Base-by-base conservation (phyloP, 2,797 vertebrate genomes). In the Paedocypris micromegethes region DNA sequence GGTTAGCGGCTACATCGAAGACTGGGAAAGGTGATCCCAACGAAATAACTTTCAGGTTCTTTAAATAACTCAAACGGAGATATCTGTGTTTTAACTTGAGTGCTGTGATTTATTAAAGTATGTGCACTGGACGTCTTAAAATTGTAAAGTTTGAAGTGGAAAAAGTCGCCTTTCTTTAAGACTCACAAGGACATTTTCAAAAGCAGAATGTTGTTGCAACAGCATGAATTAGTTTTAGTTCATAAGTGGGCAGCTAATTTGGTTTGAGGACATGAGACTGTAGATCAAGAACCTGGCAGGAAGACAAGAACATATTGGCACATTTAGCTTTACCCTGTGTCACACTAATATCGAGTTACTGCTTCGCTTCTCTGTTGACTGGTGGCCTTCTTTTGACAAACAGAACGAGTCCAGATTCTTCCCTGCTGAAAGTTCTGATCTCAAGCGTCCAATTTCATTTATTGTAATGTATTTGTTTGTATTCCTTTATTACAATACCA, bases 1-100 rank as follows among this genome's bases (percentile, higher is more conserved):
- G 93, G 91, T 97, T 77, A 87, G 81, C 80, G 79, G 55, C 65
- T 52, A 39, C 65, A 54, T 48, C 63, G 72, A 49, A 68, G 23
- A 5, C 9, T 6, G 37, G 9, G n/a, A 60, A 62, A 38, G 23
- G 23, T 23, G 23, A 23, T 23, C 23, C 23, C 23, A 23, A 23
- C 23, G 23, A 1, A 23, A 23, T 23, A 23, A 23, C 4, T 9
- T 42, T 40, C 44, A 48, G 5, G 45, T 23, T 23, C 23, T 23
- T 23, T 23, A 23, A 23, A 23, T 23, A 23, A 23, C 23, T 23
- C 23, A 23, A 23, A 23, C 1, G 23, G 23, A 23, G 23, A 23
- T 23, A 23, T 23, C 23, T 23, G 23, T 23, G 23, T 23, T 23
- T 23, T 23, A 23, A 23, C 23, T 23, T 23, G 23, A 23, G 23